Conservation (phyloP, 2,797 vertebrate species). For the Leucoraja ocellata region DNA sequence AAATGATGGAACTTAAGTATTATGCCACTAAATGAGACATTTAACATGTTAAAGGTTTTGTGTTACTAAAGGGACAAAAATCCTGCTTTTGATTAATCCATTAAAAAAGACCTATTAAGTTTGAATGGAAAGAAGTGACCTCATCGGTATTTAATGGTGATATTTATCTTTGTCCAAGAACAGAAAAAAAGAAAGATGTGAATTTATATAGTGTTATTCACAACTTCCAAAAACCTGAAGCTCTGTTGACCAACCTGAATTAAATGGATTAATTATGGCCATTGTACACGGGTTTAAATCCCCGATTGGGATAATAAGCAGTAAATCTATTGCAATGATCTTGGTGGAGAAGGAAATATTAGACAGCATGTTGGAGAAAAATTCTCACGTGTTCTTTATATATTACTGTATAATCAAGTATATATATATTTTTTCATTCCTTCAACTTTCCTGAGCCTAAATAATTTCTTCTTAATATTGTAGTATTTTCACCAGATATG, state of each 20-base stretch:
- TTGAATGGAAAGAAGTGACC: constrained; percentile 2
- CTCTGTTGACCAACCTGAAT: neutral
- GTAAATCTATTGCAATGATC: neutral
- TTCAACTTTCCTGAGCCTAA: too few species aligned
- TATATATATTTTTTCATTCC: neutral
- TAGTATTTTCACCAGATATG: too few species aligned
- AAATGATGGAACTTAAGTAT: neutral
- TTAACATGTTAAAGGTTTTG: neutral
- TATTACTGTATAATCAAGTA: too few species aligned
- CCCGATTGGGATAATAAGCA: neutral
- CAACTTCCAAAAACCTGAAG: neutral
- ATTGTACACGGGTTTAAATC: neutral
- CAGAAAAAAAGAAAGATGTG: neutral
- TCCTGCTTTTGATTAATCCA: neutral
- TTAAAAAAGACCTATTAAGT: neutral
- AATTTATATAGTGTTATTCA: neutral
- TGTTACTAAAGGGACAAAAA: neutral
- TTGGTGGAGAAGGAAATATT: neutral
- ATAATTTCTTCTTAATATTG: too few species aligned
- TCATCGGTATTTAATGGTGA: neutral
- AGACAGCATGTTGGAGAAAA: neutral
- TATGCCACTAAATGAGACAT: neutral
- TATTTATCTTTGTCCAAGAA: neutral
- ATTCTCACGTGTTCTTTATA: neutral
- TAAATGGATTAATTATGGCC: neutral